phyloP scores from a whole-genome alignment of 1,140 invertebrate genomes.

The Wiebesia pumilae region DNA sequence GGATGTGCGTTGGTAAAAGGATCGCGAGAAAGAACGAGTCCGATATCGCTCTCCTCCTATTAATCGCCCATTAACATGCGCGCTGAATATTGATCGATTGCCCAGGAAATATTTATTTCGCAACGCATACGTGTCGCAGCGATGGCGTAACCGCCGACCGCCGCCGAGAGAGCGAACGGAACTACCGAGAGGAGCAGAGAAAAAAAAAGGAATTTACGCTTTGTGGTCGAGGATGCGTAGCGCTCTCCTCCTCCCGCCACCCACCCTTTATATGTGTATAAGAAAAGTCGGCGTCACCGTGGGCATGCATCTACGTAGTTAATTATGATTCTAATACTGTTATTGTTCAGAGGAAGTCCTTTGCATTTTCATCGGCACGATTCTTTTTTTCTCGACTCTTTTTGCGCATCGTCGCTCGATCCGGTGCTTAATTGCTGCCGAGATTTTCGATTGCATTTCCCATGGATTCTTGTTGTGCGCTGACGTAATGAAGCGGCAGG shows the following conservation, averaged over 20 bases:
- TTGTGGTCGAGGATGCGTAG: too few relatives aligned
- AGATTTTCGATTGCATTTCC: neutral
- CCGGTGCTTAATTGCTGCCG: too few relatives aligned
- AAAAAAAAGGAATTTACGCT: too few relatives aligned
- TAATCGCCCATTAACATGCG: slow-evolving; percentile 69
- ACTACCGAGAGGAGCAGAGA: too few relatives aligned
- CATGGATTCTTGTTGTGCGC: neutral
- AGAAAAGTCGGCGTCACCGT: too few relatives aligned
- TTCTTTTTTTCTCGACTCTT: too few relatives aligned
- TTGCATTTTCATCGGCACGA: neutral
- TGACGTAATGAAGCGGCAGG: neutral
- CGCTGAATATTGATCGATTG: slow-evolving; percentile 67
- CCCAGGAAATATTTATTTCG: slow-evolving; percentile 58
- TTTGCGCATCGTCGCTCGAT: too few relatives aligned
- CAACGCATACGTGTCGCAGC: slow-evolving; percentile 15
- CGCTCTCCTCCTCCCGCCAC: too few relatives aligned
- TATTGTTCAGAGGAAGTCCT: slow-evolving; percentile 10
- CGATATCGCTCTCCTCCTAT: slow-evolving; percentile 17
- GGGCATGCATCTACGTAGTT: too few relatives aligned
- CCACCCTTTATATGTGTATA: too few relatives aligned
- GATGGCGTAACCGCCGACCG: too few relatives aligned
- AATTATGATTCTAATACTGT: neutral
- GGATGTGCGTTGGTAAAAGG: slow-evolving; percentile 55
- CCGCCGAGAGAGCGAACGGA: too few relatives aligned
- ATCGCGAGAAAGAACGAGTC: slow-evolving; percentile 47